Evolutionary conservation across 1,140 invertebrate species (phyloP).

Genomic region (Orussus abietinus): DNA sequence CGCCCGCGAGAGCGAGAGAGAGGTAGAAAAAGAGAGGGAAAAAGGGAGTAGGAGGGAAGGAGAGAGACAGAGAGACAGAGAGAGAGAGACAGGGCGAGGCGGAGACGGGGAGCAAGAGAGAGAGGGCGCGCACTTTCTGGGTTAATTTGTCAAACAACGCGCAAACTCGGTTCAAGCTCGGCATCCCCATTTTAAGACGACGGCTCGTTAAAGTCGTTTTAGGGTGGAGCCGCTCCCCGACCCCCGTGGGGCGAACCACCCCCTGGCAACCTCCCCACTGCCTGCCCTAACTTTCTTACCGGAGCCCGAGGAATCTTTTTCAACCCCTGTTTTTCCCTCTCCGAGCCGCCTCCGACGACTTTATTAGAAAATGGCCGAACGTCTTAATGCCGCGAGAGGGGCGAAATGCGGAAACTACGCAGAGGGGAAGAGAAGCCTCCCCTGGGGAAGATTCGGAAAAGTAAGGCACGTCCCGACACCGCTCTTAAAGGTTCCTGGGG

Average conservation of each 20-base stretch:
- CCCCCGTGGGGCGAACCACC: conserved; percentile 11
- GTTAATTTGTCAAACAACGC: conserved; percentile 45
- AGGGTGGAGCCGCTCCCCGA: conserved; percentile 26
- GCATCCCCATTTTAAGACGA: conserved; percentile 36
- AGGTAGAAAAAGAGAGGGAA: conserved; percentile 7
- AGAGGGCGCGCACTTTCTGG: conserved; percentile 25
- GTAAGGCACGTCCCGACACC: too few relatives aligned
- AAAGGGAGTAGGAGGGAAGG: conserved; percentile 14
- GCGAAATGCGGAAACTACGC: too few relatives aligned
- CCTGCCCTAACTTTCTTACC: conserved; percentile 31
- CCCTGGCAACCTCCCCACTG: too few relatives aligned
- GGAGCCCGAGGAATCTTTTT: conserved; percentile 38
- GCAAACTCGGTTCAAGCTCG: conserved; percentile 30
- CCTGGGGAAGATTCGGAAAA: too few relatives aligned
- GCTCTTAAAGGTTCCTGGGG: too few relatives aligned
- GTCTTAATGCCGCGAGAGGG: conserved; percentile 50
- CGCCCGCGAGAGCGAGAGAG: conserved; percentile 1
- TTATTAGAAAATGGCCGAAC: conserved; percentile 51
- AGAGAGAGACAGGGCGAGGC: background rate
- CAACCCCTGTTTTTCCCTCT: conserved; percentile 38
- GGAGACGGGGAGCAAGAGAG: background rate
- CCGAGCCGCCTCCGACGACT: conserved; percentile 35
- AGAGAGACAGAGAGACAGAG: conserved; percentile 1
- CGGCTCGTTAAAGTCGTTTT: conserved; percentile 41
- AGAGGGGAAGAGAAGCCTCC: too few relatives aligned